Evolutionary conservation across 2,888 invertebrate species (phyloP).

Genomic region (Drosophila formosana): DNA sequence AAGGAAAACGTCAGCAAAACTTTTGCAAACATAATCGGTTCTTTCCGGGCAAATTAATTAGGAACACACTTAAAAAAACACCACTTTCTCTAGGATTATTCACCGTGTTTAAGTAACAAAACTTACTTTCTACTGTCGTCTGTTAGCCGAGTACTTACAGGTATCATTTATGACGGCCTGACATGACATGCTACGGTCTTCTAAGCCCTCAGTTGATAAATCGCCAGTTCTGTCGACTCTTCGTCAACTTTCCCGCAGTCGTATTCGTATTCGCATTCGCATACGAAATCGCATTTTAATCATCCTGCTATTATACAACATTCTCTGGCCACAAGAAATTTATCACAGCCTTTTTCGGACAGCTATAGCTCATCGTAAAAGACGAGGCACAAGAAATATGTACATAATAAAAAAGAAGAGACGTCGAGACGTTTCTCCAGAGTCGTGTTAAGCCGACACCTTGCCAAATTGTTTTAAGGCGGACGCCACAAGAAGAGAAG

Average conservation of each 20-base stretch:
- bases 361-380: constrained; percentile 37
- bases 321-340: constrained; percentile 54
- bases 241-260: constrained; percentile 56
- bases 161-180: constrained; percentile 9
- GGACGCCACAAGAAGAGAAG: constrained; percentile 21
- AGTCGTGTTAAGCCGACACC: constrained; percentile 70
- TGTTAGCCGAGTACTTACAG: not conserved
- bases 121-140: not conserved
- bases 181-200: constrained; percentile 20
- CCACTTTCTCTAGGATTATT: constrained; percentile 19
- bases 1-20: not conserved
- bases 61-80: not conserved
- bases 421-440: constrained; percentile 63
- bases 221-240: constrained; percentile 28
- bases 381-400: constrained; percentile 7
- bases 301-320: constrained; percentile 32
- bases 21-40: not conserved
- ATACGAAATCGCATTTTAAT: constrained; percentile 58
- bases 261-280: constrained; percentile 16
- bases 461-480: constrained; percentile 72
- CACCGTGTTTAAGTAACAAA: not conserved
- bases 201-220: constrained; percentile 44
- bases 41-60: not conserved
- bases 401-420: constrained; percentile 35
- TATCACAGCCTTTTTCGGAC: constrained; percentile 53